Percentiles rank a stretch among this genome's conserved stretches.
phyloP scores from a whole-genome alignment of 2,113 vertebrate genomes.

The Ptilorrhoa leucosticta region DNA sequence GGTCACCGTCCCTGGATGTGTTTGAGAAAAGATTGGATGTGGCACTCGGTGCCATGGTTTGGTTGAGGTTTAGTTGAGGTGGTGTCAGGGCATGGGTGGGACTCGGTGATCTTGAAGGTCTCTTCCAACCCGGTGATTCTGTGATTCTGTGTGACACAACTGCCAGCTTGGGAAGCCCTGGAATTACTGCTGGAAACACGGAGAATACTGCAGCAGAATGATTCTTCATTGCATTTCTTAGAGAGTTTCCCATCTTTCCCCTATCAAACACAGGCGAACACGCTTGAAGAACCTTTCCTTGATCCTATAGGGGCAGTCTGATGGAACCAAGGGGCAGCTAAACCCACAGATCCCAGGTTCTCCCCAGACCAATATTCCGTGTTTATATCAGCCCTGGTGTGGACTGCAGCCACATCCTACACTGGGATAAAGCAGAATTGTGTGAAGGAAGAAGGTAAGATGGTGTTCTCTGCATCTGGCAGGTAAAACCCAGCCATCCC shows the following conservation, averaged over 20 bases:
- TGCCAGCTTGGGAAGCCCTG: background rate
- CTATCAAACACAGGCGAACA: background rate
- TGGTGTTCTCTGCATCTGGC: background rate
- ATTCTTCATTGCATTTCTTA: background rate
- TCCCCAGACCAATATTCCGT: background rate
- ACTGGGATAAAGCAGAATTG: background rate
- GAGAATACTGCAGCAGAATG: background rate
- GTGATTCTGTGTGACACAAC: no score
- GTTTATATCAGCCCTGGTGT: background rate
- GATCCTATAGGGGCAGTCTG: fast-evolving
- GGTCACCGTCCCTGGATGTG: no score
- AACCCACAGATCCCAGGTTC: background rate
- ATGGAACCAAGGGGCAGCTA: background rate
- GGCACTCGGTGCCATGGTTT: no score
- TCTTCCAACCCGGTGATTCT: no score
- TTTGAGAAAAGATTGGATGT: no score
- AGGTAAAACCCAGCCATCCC: background rate
- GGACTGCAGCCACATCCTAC: background rate
- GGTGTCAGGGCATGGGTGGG: no score
- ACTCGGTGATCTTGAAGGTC: no score
- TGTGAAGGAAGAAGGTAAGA: background rate
- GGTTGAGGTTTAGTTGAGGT: no score
- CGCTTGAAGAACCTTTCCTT: background rate
- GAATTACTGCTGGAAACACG: background rate
- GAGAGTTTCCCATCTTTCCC: background rate